Evolutionary conservation across 2,888 invertebrate species (phyloP).

Genomic region (Callinectes sapidus): DNA sequence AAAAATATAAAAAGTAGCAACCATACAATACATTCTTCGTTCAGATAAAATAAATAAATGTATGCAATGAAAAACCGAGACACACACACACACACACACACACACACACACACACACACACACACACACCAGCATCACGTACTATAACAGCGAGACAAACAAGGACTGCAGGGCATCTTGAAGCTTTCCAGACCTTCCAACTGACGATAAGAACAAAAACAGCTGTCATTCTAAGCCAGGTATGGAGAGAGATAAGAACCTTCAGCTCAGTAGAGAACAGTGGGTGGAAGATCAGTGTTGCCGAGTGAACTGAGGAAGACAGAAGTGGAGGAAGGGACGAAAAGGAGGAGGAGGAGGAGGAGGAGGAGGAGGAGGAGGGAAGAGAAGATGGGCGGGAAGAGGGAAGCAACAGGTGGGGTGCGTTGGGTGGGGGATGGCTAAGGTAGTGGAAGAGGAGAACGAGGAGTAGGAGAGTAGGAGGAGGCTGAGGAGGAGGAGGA

Average conservation of each 20-base stretch:
- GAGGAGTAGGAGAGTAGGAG: background rate
- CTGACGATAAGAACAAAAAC: background rate
- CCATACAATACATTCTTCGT: too few species aligned
- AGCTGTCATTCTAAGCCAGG: background rate
- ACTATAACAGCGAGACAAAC: background rate
- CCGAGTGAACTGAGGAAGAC: background rate
- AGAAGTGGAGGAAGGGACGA: too few species aligned
- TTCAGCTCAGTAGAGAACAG: background rate
- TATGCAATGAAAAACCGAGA: too few species aligned
- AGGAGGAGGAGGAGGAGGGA: conserved; percentile 4
- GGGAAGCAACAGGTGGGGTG: conserved; percentile 28
- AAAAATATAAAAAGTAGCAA: background rate
- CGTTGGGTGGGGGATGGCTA: background rate
- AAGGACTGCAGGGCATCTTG: background rate
- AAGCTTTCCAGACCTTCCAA: background rate
- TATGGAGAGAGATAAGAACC: background rate
- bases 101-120: too few species aligned
- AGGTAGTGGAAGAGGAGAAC: background rate
- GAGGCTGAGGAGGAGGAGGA: background rate
- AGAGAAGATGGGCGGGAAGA: conserved; percentile 24
- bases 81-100: too few species aligned
- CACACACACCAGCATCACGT: background rate
- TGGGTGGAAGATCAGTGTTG: background rate
- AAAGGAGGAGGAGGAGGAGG: background rate
- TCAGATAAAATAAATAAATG: too few species aligned